A percentile compares a stretch with the other conserved stretches of the same genome.
phyloP scores from a whole-genome alignment of 2,888 invertebrate genomes.

The Hemithea aestivaria region DNA sequence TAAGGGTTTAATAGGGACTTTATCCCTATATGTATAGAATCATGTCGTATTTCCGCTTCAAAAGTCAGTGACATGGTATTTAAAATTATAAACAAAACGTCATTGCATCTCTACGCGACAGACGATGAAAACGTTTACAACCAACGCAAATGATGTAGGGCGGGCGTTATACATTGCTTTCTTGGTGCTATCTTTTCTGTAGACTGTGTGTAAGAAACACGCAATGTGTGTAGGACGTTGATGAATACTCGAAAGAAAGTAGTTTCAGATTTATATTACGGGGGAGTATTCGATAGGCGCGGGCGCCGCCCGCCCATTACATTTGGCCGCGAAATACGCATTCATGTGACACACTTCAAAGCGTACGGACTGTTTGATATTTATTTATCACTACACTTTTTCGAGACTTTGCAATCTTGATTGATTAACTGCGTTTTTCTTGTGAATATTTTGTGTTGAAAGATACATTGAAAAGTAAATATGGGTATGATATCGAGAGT shows the following conservation, averaged over 20 bases:
- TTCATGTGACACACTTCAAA: conserved; percentile 55
- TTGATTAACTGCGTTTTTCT: conserved; percentile 5
- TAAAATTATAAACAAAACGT: conserved; percentile 61
- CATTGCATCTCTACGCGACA: conserved; percentile 39
- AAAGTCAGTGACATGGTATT: conserved; percentile 65
- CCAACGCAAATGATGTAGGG: background rate
- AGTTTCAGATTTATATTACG: conserved; percentile 20
- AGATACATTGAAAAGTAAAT: conserved; percentile 26
- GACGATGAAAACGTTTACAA: conserved; percentile 6
- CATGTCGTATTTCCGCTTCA: conserved; percentile 40
- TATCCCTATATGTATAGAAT: conserved; percentile 17
- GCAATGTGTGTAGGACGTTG: conserved; percentile 30
- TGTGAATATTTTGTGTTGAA: conserved; percentile 18
- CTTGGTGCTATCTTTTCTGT: background rate
- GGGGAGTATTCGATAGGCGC: conserved; percentile 36
- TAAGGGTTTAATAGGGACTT: no score
- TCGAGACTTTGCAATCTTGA: conserved; percentile 15
- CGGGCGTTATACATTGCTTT: conserved; percentile 33
- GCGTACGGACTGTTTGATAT: conserved; percentile 35
- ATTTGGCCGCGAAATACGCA: conserved; percentile 55
- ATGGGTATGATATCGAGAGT: conserved; percentile 87
- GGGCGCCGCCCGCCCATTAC: conserved; percentile 52
- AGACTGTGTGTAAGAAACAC: conserved; percentile 8
- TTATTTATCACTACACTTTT: conserved; percentile 20
- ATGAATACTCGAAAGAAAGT: conserved; percentile 8